Conservation (phyloP, 2,113 vertebrate genomes). For the Cichladusa arquata region DNA sequence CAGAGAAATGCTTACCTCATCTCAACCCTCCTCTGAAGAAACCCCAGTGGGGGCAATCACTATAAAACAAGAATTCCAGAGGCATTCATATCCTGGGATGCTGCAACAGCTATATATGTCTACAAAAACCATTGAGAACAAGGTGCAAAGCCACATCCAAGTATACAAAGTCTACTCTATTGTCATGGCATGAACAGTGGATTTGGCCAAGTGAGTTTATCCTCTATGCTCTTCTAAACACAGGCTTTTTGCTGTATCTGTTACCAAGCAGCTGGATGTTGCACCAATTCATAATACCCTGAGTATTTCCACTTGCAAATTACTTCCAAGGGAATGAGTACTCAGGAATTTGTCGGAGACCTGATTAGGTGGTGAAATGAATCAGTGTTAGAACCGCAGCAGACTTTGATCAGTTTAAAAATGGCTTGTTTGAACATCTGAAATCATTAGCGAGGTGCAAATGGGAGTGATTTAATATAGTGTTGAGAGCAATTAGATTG, state of each 20-base stretch:
- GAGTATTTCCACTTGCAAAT: constrained; percentile 10
- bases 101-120: background rate
- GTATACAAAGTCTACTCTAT: background rate
- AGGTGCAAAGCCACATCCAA: background rate
- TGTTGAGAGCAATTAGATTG: constrained; percentile 27
- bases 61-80: background rate
- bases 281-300: background rate
- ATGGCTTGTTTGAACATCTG: constrained; percentile 43
- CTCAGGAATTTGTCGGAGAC: constrained; percentile 40
- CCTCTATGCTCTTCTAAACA: background rate
- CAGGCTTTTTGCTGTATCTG: background rate
- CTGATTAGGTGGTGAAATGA: constrained; percentile 59
- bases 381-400: constrained; percentile 43
- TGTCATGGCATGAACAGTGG: background rate
- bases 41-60: background rate
- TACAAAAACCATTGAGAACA: background rate
- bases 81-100: background rate
- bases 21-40: background rate
- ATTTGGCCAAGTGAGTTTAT: background rate
- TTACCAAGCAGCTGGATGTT: background rate
- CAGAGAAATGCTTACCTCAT: background rate
- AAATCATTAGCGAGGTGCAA: constrained; percentile 61
- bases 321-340: constrained; percentile 48
- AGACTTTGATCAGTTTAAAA: constrained; percentile 56
- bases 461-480: constrained; percentile 34